Evolutionary conservation across 92 coral and sea anemone genomes (phyloP).

Genomic region (Siderastrea radians): DNA sequence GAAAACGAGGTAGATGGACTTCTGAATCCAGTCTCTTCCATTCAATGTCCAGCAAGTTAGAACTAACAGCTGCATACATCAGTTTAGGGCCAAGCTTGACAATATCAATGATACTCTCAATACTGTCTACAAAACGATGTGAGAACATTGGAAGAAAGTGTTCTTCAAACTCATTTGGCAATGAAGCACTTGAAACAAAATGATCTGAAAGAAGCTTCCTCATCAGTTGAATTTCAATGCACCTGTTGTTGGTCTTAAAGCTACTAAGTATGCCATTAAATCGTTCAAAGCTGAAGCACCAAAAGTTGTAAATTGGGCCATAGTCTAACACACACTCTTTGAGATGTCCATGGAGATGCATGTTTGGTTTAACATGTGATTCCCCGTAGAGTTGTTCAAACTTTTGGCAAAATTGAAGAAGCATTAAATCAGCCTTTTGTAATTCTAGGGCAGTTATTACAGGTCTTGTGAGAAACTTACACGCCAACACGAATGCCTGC

Average conservation of each 20-base stretch:
- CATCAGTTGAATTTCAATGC: conserved; percentile 67
- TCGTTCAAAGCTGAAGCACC: conserved; percentile 71
- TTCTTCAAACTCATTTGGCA: conserved; percentile 15
- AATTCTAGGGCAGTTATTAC: conserved; percentile 39
- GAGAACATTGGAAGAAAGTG: conserved; percentile 26
- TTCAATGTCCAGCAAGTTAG: too few species aligned
- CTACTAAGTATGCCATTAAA: conserved; percentile 65
- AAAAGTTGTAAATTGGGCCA: conserved; percentile 72
- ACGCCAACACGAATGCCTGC: conserved; percentile 51
- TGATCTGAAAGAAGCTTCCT: conserved; percentile 52
- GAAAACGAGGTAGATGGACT: too few species aligned
- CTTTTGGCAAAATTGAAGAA: conserved; percentile 49
- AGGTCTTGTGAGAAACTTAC: conserved; percentile 35
- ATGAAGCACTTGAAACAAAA: neutral
- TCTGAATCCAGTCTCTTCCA: too few species aligned
- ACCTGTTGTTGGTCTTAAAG: conserved; percentile 50
- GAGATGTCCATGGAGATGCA: conserved; percentile 77
- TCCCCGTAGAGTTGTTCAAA: conserved; percentile 51
- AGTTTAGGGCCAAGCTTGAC: conserved; percentile 1
- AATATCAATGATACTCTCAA: neutral
- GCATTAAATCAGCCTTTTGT: conserved; percentile 26
- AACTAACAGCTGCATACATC: neutral
- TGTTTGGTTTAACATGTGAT: conserved; percentile 63
- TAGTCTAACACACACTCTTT: conserved; percentile 66
- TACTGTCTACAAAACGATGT: neutral